Evolutionary conservation across 64 coral and sea anemone species (phyloP).

Genomic region (Cladopsammia gracilis): DNA sequence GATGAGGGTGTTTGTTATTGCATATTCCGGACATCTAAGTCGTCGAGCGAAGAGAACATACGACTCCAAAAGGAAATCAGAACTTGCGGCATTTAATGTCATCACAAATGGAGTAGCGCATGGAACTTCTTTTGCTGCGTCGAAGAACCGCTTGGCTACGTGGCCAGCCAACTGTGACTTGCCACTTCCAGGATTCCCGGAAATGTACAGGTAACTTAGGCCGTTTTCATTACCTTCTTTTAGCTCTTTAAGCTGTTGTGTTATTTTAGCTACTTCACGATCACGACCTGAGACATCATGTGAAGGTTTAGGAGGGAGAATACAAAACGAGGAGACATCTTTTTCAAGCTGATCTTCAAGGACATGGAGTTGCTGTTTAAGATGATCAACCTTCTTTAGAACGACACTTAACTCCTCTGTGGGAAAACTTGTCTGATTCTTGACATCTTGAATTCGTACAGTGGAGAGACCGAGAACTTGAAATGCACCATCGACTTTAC

Average conservation of each 20-base stretch:
- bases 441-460: conserved; percentile 24
- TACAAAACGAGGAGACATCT: conserved; percentile 15
- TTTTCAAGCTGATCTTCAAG: neutral
- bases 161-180: conserved; percentile 12
- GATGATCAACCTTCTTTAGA: conserved; percentile 1
- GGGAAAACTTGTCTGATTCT: conserved; percentile 54
- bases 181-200: conserved; percentile 39
- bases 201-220: conserved; percentile 21
- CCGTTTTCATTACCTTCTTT: conserved; percentile 18
- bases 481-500: conserved; percentile 36
- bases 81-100: conserved; percentile 12
- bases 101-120: neutral
- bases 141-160: conserved; percentile 13
- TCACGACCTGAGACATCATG: conserved; percentile 10
- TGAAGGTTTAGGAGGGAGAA: conserved; percentile 57
- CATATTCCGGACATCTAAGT: neutral
- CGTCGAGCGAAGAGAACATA: neutral
- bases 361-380: conserved; percentile 29
- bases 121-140: neutral
- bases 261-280: conserved; percentile 35
- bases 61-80: neutral
- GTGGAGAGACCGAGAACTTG: conserved; percentile 16
- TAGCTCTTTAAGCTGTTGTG: conserved; percentile 28
- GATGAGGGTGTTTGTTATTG: neutral
- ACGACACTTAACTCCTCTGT: conserved; percentile 37